phyloP scores from a whole-genome alignment of 2,888 invertebrate genomes.

The Philereme transversata region DNA sequence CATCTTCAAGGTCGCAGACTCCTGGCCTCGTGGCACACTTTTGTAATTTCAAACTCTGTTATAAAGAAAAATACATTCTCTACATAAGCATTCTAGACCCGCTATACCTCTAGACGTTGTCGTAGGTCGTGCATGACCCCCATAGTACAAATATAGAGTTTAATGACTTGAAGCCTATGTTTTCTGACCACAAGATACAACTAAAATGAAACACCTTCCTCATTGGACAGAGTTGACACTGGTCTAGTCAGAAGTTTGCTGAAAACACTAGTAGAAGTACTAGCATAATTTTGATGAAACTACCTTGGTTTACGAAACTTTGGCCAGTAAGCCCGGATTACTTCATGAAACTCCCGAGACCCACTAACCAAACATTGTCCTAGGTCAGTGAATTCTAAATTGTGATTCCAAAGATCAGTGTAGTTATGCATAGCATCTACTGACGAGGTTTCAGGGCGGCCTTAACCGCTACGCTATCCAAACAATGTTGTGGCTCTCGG shows the following conservation, averaged over 20 bases:
- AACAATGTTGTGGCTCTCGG: neutral
- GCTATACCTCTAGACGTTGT: neutral
- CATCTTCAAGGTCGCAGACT: conserved; percentile 28
- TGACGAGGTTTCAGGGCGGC: conserved; percentile 11
- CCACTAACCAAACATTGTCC: conserved; percentile 41
- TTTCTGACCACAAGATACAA: no score
- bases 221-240: no score
- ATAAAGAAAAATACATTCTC: no score
- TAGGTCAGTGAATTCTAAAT: conserved; percentile 39
- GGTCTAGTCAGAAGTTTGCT: no score
- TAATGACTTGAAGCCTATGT: no score
- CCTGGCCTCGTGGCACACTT: conserved; percentile 30
- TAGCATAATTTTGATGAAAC: conserved; percentile 8
- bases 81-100: neutral
- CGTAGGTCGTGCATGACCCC: no score
- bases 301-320: conserved; percentile 9
- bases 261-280: no score
- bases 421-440: conserved; percentile 10
- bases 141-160: neutral
- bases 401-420: conserved; percentile 11
- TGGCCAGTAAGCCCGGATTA: conserved; percentile 16
- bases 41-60: conserved; percentile 1
- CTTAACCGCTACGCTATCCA: conserved; percentile 11
- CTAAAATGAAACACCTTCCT: no score
- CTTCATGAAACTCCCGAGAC: conserved; percentile 32